Conservation (phyloP, 2,113 vertebrate species). For the Forbesichthys agassizii region DNA sequence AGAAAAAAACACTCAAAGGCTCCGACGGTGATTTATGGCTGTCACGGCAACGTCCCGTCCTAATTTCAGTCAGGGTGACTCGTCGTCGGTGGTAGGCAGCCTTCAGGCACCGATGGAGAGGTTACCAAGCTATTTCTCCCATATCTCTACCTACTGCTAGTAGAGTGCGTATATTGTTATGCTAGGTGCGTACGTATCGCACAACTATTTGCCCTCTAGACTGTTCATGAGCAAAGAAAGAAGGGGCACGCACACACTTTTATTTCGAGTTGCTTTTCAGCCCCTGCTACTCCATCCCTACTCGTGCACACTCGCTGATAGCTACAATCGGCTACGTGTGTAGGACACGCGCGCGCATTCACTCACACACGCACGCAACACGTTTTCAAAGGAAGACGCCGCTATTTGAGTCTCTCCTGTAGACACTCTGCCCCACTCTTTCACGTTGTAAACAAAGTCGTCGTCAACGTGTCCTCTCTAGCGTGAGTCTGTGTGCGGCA, state of each 20-base stretch:
- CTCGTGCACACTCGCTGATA: conserved; percentile 28
- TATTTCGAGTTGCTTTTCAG: conserved; percentile 45
- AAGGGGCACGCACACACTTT: conserved; percentile 11
- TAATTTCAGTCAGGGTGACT: conserved; percentile 54
- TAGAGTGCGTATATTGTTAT: conserved; percentile 50
- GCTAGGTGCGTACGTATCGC: conserved; percentile 55
- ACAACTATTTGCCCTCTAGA: conserved; percentile 40
- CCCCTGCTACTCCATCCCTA: conserved; percentile 14
- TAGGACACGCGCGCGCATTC: conserved; percentile 2
- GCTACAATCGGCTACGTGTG: conserved; percentile 31
- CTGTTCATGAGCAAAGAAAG: conserved; percentile 24
- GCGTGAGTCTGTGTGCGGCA: conserved; percentile 18
- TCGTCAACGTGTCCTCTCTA: conserved; percentile 4
- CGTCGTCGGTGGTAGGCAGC: conserved; percentile 24
- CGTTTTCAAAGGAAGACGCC: conserved; percentile 53
- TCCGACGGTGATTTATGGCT: conserved; percentile 48
- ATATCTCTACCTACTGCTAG: conserved; percentile 25
- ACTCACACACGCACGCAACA: conserved; percentile 10
- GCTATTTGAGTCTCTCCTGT: conserved; percentile 35
- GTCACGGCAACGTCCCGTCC: conserved; percentile 27
- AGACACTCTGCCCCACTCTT: conserved; percentile 35
- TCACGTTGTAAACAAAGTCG: conserved; percentile 40
- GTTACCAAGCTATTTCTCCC: conserved; percentile 28
- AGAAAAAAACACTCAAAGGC: not conserved
- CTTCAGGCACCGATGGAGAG: conserved; percentile 45